These are phyloP conservation scores for Neopelma chrysocephalum DNA, from an alignment of 2,797 vertebrate species.

Conservation along the genomic window DNA sequence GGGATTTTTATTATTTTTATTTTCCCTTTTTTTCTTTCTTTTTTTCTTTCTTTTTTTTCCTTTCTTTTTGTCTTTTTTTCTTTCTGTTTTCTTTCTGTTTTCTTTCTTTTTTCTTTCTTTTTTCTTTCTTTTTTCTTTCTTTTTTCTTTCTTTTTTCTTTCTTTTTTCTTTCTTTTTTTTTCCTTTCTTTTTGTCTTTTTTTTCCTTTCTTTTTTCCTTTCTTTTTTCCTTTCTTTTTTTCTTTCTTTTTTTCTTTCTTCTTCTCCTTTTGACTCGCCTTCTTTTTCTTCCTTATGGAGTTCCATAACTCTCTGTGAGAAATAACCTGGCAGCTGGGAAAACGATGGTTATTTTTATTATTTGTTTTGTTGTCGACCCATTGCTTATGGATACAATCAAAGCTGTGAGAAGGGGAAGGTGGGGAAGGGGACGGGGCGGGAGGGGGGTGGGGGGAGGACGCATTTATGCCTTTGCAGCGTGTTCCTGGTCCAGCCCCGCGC, in stretches of 20 bases:
- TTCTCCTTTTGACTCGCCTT: not conserved
- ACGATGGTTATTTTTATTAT: not conserved
- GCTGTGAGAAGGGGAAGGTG: conserved; percentile 43
- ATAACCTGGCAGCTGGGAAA: not conserved
- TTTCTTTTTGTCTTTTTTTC: not conserved
- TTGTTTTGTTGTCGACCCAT: not conserved
- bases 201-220: not conserved
- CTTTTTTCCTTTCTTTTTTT: not conserved
- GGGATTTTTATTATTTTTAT: not conserved
- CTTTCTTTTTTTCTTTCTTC: not conserved
- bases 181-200: not conserved
- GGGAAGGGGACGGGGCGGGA: not conserved
- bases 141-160: not conserved
- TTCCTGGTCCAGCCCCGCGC: not conserved
- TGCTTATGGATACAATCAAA: conserved; percentile 60
- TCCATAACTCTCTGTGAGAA: conserved; percentile 37
- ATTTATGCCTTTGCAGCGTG: conserved; percentile 40
- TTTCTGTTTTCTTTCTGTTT: no score
- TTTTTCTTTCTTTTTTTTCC: no score
- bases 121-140: no score
- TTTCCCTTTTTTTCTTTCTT: not conserved
- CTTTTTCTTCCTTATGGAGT: not conserved
- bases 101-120: not conserved
- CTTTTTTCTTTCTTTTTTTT: not conserved
- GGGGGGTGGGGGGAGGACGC: not conserved